phyloP scores from a whole-genome alignment of 2,888 invertebrate species.

The Eupithecia dodoneata region DNA sequence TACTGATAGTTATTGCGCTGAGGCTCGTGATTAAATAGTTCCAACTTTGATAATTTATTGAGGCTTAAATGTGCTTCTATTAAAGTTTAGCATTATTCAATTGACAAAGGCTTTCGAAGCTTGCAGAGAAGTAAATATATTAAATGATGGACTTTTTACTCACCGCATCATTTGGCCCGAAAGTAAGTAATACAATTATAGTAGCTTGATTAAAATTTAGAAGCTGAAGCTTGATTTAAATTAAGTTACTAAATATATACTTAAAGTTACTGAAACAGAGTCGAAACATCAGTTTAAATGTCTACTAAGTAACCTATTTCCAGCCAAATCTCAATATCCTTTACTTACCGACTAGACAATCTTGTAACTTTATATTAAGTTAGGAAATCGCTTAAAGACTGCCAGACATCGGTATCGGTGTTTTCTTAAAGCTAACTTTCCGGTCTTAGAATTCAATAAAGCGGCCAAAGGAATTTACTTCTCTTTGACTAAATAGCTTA shows the following conservation, averaged over 20 bases:
- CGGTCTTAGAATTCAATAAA: slow-evolving; percentile 79
- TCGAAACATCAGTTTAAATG: slow-evolving; percentile 1
- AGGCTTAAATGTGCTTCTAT: background rate
- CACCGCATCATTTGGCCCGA: background rate
- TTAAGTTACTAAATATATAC: background rate
- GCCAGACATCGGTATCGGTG: slow-evolving; percentile 75
- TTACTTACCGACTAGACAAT: slow-evolving; percentile 63
- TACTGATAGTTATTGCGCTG: background rate
- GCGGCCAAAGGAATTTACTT: slow-evolving; percentile 76
- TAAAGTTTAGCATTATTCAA: background rate
- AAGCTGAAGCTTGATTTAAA: background rate
- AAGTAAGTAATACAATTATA: background rate
- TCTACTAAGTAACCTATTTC: slow-evolving; percentile 29
- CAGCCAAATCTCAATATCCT: slow-evolving; percentile 53
- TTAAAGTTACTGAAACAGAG: background rate
- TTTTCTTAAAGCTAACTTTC: slow-evolving; percentile 77
- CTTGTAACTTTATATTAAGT: slow-evolving; percentile 75
- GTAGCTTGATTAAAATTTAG: no score
- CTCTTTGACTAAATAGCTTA: slow-evolving; percentile 81
- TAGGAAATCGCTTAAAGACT: slow-evolving; percentile 72
- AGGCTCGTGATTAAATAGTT: background rate
- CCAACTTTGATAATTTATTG: background rate
- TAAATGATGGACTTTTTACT: background rate
- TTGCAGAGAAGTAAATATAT: background rate
- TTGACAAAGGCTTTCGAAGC: background rate